Evolutionary conservation across 1,140 invertebrate genomes (phyloP).

Genomic region (Centruroides sculpturatus): DNA sequence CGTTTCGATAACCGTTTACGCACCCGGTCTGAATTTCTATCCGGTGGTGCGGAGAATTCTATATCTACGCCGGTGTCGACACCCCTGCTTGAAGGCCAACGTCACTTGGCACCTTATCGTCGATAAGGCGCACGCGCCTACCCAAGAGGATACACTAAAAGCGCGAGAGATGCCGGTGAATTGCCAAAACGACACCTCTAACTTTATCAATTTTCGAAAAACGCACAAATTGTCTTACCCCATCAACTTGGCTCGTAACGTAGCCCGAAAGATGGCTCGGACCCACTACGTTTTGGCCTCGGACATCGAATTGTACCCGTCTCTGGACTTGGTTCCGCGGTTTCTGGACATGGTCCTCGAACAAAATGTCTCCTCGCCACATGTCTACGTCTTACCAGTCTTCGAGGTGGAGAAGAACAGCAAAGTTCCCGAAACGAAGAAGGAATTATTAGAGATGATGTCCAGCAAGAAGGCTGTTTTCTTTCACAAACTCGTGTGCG

Average conservation of each 20-base stretch:
- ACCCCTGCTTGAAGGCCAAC: conserved; percentile 12
- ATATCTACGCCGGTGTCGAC: conserved; percentile 36
- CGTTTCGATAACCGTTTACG: conserved; percentile 56
- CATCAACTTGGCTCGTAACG: conserved; percentile 23
- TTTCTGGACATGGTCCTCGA: conserved; percentile 8
- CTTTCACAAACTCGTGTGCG: conserved; percentile 77
- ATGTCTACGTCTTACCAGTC: conserved; percentile 60
- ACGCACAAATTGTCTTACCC: conserved; percentile 16
- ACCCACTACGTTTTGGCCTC: conserved; percentile 16
- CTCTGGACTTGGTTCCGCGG: conserved; percentile 9
- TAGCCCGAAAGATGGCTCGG: conserved; percentile 18
- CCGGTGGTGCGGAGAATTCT: conserved; percentile 43
- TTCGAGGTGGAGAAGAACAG: conserved; percentile 55
- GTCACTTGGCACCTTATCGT: conserved; percentile 22
- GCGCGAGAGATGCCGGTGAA: too few relatives aligned
- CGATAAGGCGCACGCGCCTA: conserved; percentile 6
- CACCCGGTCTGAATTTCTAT: conserved; percentile 51
- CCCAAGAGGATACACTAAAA: too few relatives aligned
- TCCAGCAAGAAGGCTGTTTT: conserved; percentile 49
- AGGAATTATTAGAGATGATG: conserved; percentile 39
- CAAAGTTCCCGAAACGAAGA: conserved; percentile 55
- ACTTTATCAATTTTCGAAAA: background rate
- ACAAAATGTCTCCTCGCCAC: background rate
- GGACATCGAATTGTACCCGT: too few relatives aligned
- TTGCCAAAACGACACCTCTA: background rate